Base-by-base conservation (phyloP, 2,888 invertebrate genomes). In the Cosmorhoe ocellata region DNA sequence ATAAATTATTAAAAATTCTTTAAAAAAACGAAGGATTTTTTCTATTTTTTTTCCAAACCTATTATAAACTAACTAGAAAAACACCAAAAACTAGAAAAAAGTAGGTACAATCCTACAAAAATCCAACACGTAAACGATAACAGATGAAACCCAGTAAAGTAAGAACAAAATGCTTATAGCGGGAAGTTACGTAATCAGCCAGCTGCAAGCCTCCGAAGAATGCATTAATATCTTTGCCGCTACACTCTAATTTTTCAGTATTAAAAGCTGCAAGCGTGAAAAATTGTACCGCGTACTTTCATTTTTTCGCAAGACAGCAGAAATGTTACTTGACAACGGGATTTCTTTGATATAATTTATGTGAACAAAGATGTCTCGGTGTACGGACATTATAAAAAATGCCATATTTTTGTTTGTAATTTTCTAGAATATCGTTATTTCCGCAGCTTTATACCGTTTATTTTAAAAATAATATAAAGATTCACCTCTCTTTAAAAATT, bases 191-290 rank as follows among this genome's bases (percentile, higher is more conserved):
- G 63, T 63, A 63, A 56, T 58, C 49, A 61, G 44, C 37, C 48
- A 53, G 50, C 53, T 44, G 44, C 46, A 53, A 54, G 52, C 60
- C 57, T 37, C 49, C 57, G 56, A 59, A 61, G 59, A 66, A 73
- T 70, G 59, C 67, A 72, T 74, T 69, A 71, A 65, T 72, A 72
- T 65, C 55, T 55, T 65, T 62, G 63, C 62, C 62, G 58, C 65
- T 61, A 60, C 61, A 66, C 66, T 67, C 65, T 61, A 66, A 76
- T 75, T 78, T 76, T 75, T 72, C 70, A 74, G 67, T 64, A 71
- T 75, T 74, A 74, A 70, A 43, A 63, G 58, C 67, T 65, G 66
- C 63, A 65, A 60, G 61, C 50, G 63, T 69, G 67, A 74, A 64
- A 74, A 71, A 74, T 71, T 59, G 63, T 66, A 28, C 52, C 56